Percentiles rank a stretch among this genome's conserved stretches.
These are phyloP conservation scores for Mythimna albipuncta DNA, from an alignment of 2,888 invertebrate species.

Conservation along the genomic window DNA sequence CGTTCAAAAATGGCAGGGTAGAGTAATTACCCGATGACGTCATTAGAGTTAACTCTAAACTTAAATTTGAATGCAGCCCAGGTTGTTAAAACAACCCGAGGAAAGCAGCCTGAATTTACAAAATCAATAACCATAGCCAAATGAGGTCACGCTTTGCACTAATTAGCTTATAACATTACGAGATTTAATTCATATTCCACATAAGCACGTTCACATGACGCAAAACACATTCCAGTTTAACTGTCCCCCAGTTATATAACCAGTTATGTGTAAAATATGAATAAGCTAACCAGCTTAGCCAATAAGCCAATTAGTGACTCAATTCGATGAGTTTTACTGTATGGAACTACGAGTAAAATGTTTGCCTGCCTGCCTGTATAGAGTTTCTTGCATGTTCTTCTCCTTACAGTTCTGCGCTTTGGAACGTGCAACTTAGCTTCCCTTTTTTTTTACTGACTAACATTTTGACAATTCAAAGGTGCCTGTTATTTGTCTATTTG, in stretches of 20 bases:
- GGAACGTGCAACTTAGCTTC: too few species aligned
- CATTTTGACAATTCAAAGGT: too few species aligned
- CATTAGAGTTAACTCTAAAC: too few species aligned
- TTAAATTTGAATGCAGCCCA: too few species aligned
- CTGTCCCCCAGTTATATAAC: conserved; percentile 9
- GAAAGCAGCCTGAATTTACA: background rate
- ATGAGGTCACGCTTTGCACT: conserved; percentile 39
- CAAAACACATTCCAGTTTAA: conserved; percentile 34
- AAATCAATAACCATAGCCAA: conserved; percentile 20
- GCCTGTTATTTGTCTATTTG: too few species aligned
- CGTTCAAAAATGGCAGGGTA: too few species aligned
- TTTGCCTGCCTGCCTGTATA: too few species aligned
- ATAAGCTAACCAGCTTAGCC: conserved; percentile 52
- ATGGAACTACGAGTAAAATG: background rate
- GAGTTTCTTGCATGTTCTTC: too few species aligned
- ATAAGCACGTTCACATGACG: conserved; percentile 34
- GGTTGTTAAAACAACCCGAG: background rate
- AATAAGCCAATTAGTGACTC: conserved; percentile 71
- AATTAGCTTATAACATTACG: conserved; percentile 48
- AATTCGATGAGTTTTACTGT: conserved; percentile 37
- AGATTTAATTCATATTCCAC: conserved; percentile 34
- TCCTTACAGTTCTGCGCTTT: too few species aligned
- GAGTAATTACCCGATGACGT: too few species aligned
- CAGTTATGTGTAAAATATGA: conserved; percentile 50
- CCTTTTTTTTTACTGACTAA: too few species aligned